Percentiles rank a stretch among this genome's conserved stretches.
These are phyloP conservation scores for Bovichtus variegatus DNA, from an alignment of 2,797 vertebrate species.

Conservation along the genomic window DNA sequence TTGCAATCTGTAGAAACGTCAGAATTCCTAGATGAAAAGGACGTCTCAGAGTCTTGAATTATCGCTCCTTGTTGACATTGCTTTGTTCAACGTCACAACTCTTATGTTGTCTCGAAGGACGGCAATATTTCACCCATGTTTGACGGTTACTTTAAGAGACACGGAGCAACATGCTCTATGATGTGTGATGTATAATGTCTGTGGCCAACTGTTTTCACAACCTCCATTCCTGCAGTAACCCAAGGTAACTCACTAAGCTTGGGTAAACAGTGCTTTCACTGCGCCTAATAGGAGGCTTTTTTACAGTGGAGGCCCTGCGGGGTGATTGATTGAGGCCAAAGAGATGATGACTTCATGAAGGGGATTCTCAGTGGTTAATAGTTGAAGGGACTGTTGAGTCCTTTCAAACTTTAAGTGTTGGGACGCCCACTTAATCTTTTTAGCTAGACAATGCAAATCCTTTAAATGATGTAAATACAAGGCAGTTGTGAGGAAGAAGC, in stretches of 20 bases:
- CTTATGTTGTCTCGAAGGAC: conserved; percentile 8
- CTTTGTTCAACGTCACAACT: conserved; percentile 32
- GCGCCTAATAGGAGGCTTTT: conserved; percentile 64
- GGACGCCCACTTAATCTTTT: conserved; percentile 73
- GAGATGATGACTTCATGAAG: conserved; percentile 69
- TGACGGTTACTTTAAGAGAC: conserved; percentile 15
- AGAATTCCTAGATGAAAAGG: conserved; percentile 21
- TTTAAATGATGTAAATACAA: conserved; percentile 62
- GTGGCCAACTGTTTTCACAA: conserved; percentile 45
- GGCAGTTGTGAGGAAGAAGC: conserved; percentile 34
- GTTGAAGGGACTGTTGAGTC: conserved; percentile 55
- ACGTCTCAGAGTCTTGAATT: conserved; percentile 47
- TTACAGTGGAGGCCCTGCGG: conserved; percentile 66
- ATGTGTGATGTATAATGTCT: conserved; percentile 38
- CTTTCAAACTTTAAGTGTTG: conserved; percentile 66
- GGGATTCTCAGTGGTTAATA: conserved; percentile 60
- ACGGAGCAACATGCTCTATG: conserved; percentile 19
- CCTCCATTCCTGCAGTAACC: conserved; percentile 60
- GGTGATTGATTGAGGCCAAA: conserved; percentile 69
- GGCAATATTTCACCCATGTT: conserved; percentile 1
- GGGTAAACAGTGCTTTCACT: conserved; percentile 76
- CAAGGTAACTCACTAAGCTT: conserved; percentile 71
- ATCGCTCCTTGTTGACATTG: conserved; percentile 40
- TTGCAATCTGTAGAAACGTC: conserved; percentile 22
- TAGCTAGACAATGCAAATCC: conserved; percentile 67